phyloP scores from a whole-genome alignment of 2,113 vertebrate species.

The Gallinago media region DNA sequence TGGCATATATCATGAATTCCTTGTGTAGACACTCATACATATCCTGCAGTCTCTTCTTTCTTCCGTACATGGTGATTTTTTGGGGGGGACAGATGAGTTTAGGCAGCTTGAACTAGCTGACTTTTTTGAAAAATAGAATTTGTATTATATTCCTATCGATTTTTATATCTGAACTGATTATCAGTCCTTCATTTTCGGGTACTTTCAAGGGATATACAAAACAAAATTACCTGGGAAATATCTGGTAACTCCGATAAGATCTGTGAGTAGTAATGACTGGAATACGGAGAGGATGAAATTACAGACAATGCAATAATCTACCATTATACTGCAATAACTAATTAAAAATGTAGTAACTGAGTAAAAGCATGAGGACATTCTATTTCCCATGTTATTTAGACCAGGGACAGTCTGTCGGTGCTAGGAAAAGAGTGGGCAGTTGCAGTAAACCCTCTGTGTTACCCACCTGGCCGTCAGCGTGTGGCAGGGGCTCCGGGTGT shows the following conservation, averaged over 20 bases:
- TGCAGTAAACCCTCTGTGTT: fast-evolving
- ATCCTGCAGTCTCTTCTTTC: neutral
- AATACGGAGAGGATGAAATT: neutral
- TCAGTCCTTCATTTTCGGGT: neutral
- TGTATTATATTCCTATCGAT: neutral
- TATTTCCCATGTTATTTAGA: neutral
- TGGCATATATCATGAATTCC: fast-evolving
- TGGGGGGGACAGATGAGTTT: neutral
- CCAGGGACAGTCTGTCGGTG: neutral
- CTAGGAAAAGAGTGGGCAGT: fast-evolving
- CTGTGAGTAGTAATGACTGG: neutral
- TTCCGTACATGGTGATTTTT: neutral
- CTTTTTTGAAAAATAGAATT: neutral
- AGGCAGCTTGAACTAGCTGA: neutral
- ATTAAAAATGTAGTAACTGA: neutral
- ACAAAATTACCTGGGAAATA: neutral
- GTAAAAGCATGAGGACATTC: fast-evolving
- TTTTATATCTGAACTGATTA: neutral
- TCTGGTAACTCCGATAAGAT: neutral
- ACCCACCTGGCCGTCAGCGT: neutral
- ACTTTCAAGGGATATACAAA: neutral
- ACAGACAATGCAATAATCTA: neutral
- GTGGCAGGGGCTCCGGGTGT: fast-evolving
- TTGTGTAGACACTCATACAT: no score
- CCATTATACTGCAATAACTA: neutral